Evolutionary conservation across 2,113 vertebrate species (phyloP), one percentile per base, ranked within the genome.

Genomic region (Cyphomyrus discorhynchus): DNA sequence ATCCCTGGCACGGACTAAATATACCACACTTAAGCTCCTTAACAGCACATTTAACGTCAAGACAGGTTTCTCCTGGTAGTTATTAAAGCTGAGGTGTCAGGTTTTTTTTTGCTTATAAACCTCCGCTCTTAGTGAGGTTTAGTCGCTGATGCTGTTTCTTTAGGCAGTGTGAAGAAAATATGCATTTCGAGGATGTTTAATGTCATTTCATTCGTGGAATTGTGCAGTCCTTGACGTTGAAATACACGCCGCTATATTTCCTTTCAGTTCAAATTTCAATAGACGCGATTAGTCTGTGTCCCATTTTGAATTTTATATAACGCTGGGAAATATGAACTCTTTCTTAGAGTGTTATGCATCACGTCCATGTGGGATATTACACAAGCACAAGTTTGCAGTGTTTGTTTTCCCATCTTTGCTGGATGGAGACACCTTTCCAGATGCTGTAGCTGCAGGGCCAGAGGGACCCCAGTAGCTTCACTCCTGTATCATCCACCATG

Each of bases 121-220:
- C 86, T 90, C 13, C 85, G 85, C 87, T 88, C 0, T 7, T 89
- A 92, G 92, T 94, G 91, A 89, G 80, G 92, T 93, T 91, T 88
- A 84, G 88, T 92, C 93, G 93, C 94, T 95, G 92, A 58, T 45
- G 90, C 89, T 90, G 91, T 93, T 93, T 93, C 94, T 89, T 89
- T 88, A 84, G 88, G 83, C 92, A 46, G 58, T 52, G 77, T 85
- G 83, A 88, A 90, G 89, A 89, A 94, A 94, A 89, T 46, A 39
- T 93, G 92, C 70, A 90, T 94, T 93, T 92, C 84, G 90, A 91
- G 90, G 87, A 90, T 82, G 62, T 88, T 89, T 93, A 94, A 91
- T 90, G 84, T 94, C 93, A 95, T 95, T 95, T 93, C 94, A 94
- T 95, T 95, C 92, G 92, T 92, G 93, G 88, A 87, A 90, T 91